A percentile compares a stretch with the other conserved stretches of the same genome.
phyloP scores from a whole-genome alignment of 2,113 vertebrate genomes.

The Ornithorhynchus anatinus region DNA sequence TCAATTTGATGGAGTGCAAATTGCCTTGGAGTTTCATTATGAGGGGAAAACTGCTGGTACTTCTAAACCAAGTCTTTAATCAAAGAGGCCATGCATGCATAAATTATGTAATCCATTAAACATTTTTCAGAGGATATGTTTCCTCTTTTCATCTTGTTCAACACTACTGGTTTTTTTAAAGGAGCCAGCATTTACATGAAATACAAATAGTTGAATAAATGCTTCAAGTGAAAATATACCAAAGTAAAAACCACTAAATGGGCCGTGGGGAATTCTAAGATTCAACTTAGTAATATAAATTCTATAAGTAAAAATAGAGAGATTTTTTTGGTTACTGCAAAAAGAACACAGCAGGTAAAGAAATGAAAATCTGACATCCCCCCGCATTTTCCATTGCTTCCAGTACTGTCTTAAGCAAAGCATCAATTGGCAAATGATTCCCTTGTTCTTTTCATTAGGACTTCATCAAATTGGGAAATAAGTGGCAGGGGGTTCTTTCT shows the following conservation, averaged over 20 bases:
- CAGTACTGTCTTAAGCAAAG: no score
- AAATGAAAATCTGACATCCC: no score
- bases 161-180: neutral
- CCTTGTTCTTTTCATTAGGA: no score
- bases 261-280: neutral
- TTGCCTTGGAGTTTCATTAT: slow-evolving; percentile 28
- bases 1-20: slow-evolving; percentile 39
- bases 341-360: no score
- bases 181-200: neutral
- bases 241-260: neutral
- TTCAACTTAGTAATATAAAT: neutral
- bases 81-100: slow-evolving; percentile 21
- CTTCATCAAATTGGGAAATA: no score
- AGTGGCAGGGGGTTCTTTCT: no score
- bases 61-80: slow-evolving; percentile 36
- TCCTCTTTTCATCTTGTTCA: slow-evolving; percentile 10
- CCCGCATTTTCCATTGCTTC: no score
- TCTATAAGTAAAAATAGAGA: no score
- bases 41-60: slow-evolving; percentile 10
- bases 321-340: no score
- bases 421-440: no score
- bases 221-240: neutral
- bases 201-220: neutral
- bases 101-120: slow-evolving; percentile 24
- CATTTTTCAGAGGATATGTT: neutral